Evolutionary conservation across 2,888 invertebrate species (phyloP).

Genomic region (Sclerodermus sp.): DNA sequence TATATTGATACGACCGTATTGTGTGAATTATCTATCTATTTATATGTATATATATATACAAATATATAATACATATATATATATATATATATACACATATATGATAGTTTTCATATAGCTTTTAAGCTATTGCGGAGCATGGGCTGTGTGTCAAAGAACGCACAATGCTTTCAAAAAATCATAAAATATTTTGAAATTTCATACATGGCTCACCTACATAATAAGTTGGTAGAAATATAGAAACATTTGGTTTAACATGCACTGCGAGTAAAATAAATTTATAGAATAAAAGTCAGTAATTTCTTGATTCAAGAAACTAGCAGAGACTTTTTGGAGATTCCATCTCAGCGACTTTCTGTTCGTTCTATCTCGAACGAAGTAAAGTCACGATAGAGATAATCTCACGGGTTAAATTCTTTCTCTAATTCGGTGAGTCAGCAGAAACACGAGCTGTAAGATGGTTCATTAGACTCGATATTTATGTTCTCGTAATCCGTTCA

Average conservation of each 20-base stretch:
- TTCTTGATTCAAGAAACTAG: too few species aligned
- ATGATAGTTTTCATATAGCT: conserved; percentile 9
- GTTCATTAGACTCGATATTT: too few species aligned
- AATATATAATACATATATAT: conserved; percentile 11
- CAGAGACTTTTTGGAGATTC: too few species aligned
- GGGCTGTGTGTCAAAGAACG: conserved; percentile 28
- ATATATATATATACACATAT: conserved; percentile 5
- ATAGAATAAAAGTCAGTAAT: too few species aligned
- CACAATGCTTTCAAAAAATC: conserved; percentile 3
- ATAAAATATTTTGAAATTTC: neutral
- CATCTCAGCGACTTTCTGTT: conserved; percentile 13
- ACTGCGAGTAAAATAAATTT: too few species aligned
- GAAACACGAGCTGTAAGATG: too few species aligned
- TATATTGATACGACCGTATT: conserved; percentile 15
- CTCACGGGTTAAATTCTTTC: neutral
- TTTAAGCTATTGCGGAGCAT: conserved; percentile 21
- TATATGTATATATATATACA: too few species aligned
- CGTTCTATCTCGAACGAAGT: conserved; percentile 29
- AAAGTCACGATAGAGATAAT: conserved; percentile 27
- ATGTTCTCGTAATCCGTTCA: too few species aligned
- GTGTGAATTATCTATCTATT: too few species aligned
- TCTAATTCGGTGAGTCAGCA: too few species aligned
- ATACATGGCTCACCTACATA: neutral
- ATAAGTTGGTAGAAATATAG: too few species aligned
- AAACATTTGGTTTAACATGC: too few species aligned